Conservation (phyloP, 2,888 invertebrate genomes). For the Meteorus cinctellus region DNA sequence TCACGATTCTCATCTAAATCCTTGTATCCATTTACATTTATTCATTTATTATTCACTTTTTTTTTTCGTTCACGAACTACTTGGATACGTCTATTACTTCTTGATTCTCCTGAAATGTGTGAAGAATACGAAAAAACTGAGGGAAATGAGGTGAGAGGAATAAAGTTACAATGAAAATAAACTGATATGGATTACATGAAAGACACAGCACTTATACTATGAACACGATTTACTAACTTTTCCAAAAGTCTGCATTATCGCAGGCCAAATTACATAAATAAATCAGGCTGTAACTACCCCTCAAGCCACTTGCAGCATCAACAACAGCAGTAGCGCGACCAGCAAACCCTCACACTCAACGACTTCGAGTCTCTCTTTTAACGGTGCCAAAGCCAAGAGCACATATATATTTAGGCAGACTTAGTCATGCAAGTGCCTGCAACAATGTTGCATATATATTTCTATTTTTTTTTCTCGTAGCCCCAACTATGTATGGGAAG, state of each 20-base stretch:
- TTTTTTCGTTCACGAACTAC: conserved; percentile 18
- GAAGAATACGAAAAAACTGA: conserved; percentile 23
- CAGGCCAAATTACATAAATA: conserved; percentile 62
- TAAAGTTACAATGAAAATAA: conserved; percentile 24
- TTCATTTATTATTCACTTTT: background rate
- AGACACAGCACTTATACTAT: conserved; percentile 44
- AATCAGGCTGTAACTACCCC: conserved; percentile 59
- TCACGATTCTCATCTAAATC: conserved; percentile 18
- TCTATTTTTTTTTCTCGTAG: conserved; percentile 18
- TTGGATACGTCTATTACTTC: background rate
- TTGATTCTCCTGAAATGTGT: background rate
- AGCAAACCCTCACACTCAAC: background rate
- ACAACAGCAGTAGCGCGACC: background rate
- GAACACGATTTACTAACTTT: conserved; percentile 57
- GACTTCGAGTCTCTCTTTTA: background rate
- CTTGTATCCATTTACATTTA: conserved; percentile 23
- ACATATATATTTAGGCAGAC: background rate
- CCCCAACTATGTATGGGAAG: background rate
- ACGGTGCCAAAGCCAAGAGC: conserved; percentile 12
- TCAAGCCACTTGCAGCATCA: conserved; percentile 34
- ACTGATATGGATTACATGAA: conserved; percentile 35
- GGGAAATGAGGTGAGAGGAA: background rate
- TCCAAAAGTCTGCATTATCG: conserved; percentile 44
- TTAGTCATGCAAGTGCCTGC: conserved; percentile 16
- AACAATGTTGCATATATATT: conserved; percentile 38